Base-by-base conservation (phyloP, 2,888 invertebrate genomes). In the Mesopsocus fuscifrons region DNA sequence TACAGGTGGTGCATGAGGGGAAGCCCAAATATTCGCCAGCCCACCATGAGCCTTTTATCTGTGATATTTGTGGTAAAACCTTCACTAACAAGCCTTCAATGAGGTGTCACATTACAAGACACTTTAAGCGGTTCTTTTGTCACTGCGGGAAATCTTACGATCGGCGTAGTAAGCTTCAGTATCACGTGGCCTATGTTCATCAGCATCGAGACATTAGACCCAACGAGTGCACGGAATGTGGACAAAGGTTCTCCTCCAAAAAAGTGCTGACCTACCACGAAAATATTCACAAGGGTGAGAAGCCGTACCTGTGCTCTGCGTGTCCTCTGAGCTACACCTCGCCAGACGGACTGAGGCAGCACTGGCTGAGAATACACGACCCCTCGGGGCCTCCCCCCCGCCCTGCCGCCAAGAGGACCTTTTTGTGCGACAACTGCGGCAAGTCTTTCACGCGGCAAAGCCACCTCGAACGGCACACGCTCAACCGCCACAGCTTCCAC, bases 251-350 rank as follows among this genome's bases (percentile, higher is more conserved):
- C 38, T 17, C 16, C 4, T 41, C 41, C 16, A 15, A 15, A 33
- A 16, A 33, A 15, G 15, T 17, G 4, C 43, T 51, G 15, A 47
- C 45, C 17, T 44, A 52, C 11, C 53, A 53, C 30, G 43, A 47
- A 41, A 35, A 52, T 18, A 50, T 49, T 16, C 53, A 53, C 43
- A 48, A 46, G 16, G 51, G 52, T 8, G 48, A 48, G 2, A 53
- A 52, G 43, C 53, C 53, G 6, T 53, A 48, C 21, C 42, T 50
- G 2, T 52, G 53, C 40, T 18, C 17, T 20, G 20, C 4, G 20
- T 38, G 45, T 23, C 9, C 23, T 18, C 3, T 33, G 32, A n/a
- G 33, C 40, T 21, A 33, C 11, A 15, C 16, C 6, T 13, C 16
- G 15, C 38, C 38, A 18, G 17, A 16, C 3, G 21, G 21, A 18